Conservation (phyloP, 2,797 vertebrate genomes). For the Melanogrammus aeglefinus region DNA sequence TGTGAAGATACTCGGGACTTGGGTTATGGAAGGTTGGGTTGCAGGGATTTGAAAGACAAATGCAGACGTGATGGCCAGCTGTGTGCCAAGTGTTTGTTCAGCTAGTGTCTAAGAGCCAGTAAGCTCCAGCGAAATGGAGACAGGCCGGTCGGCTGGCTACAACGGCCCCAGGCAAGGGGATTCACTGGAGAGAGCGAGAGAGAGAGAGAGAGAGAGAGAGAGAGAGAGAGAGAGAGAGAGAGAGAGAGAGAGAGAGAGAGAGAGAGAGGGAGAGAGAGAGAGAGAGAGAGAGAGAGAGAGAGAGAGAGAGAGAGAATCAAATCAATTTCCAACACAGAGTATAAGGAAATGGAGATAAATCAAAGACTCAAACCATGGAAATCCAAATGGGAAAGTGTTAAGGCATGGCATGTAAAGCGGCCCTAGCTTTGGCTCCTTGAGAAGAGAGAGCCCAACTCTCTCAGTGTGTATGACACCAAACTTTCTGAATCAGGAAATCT, state of each 20-base stretch:
- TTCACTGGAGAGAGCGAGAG: conserved; percentile 2
- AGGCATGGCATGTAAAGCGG: not conserved
- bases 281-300: conserved; percentile 24
- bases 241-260: conserved; percentile 2
- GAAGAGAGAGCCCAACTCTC: not conserved
- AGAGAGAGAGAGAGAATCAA: conserved; percentile 1
- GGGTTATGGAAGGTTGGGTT: conserved; percentile 10
- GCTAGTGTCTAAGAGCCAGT: conserved; percentile 29
- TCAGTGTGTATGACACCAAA: not conserved
- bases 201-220: conserved; percentile 24
- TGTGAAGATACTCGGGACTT: not conserved
- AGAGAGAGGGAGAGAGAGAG: not conserved
- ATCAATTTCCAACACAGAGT: not conserved
- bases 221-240: conserved; percentile 20
- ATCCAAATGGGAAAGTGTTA: not conserved
- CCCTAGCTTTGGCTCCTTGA: not conserved
- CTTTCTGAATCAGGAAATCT: not conserved
- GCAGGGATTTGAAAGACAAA: conserved; percentile 42
- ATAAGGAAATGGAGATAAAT: not conserved
- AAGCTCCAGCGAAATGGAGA: conserved; percentile 33
- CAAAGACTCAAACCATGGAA: not conserved
- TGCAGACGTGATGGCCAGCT: conserved; percentile 64
- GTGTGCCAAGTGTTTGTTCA: conserved; percentile 60
- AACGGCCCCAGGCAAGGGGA: conserved; percentile 36
- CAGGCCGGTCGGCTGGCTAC: not conserved